Percentiles rank a stretch among this genome's conserved stretches.
Conservation (phyloP, 2,797 vertebrate species). For the Mormyrus proboscirostris region DNA sequence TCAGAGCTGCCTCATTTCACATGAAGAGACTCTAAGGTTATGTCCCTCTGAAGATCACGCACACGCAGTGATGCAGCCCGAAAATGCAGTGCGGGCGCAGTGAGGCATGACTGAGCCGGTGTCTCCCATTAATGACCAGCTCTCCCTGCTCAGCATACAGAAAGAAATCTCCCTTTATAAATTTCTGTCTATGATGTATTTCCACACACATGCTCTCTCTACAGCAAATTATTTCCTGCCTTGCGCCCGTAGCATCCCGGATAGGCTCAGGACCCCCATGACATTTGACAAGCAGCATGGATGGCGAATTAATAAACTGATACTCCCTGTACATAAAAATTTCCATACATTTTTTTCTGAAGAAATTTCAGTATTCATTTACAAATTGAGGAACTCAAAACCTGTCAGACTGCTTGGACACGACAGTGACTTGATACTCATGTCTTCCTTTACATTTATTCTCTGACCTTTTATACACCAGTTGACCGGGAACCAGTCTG, state of each 20-base stretch:
- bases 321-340: too few species aligned
- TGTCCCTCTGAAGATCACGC: not conserved
- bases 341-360: too few species aligned
- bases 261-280: too few species aligned
- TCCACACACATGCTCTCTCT: not conserved
- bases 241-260: too few species aligned
- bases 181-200: not conserved
- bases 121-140: not conserved
- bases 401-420: not conserved
- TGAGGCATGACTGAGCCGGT: not conserved
- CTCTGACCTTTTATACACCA: not conserved
- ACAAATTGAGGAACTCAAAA: not conserved
- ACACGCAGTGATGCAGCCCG: not conserved
- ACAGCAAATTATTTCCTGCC: not conserved
- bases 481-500: not conserved
- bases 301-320: too few species aligned
- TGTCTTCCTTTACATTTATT: not conserved
- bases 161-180: not conserved
- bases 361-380: too few species aligned
- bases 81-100: not conserved
- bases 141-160: not conserved
- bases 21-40: not conserved
- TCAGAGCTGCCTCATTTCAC: not conserved
- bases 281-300: too few species aligned
- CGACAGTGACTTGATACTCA: not conserved